Conservation (phyloP, 2,113 vertebrate species). For the Mormoops blainvillei region DNA sequence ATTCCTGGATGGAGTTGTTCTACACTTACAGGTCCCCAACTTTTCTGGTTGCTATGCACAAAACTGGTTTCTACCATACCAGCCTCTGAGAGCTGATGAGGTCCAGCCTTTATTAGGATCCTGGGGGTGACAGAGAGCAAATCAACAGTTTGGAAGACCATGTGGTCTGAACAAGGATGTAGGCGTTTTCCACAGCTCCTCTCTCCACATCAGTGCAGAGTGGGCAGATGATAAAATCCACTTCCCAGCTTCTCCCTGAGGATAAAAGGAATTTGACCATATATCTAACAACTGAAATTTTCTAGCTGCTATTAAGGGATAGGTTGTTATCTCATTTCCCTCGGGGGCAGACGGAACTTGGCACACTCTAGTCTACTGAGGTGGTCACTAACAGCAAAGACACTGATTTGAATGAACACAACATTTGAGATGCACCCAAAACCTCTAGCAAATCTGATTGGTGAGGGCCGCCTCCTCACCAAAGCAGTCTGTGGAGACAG, state of each 20-base stretch:
- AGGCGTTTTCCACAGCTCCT: background rate
- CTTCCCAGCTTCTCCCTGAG: background rate
- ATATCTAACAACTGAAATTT: background rate
- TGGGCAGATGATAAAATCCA: background rate
- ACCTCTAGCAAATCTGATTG: background rate
- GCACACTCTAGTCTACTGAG: background rate
- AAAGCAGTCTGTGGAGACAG: background rate
- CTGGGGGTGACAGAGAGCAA: background rate
- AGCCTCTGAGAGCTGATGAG: background rate
- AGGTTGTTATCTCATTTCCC: background rate
- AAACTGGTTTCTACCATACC: background rate
- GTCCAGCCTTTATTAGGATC: background rate
- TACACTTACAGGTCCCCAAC: background rate
- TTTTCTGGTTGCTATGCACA: background rate
- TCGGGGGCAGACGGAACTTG: background rate
- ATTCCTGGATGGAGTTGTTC: background rate
- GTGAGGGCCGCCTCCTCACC: background rate
- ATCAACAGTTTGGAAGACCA: background rate
- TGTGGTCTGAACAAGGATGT: background rate
- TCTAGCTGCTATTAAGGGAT: too few species aligned
- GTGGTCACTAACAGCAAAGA: background rate
- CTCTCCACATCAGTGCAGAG: background rate
- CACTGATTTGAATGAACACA: background rate
- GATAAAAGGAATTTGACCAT: background rate
- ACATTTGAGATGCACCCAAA: background rate